Base-by-base conservation (phyloP, 2,797 vertebrate genomes). In the Remorina albescens region DNA sequence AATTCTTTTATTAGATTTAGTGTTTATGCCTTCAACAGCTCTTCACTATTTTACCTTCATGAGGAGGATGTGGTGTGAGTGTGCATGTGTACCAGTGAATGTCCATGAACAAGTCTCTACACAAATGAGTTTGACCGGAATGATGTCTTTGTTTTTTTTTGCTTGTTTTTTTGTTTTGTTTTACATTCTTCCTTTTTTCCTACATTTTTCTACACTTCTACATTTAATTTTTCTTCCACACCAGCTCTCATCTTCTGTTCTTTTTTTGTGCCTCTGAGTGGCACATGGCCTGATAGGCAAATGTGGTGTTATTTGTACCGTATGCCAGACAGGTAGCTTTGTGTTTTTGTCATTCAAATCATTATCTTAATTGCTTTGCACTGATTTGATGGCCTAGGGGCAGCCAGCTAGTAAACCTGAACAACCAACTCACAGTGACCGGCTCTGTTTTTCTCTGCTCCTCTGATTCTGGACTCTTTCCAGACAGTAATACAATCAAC, bases 281-380 rank as follows among this genome's bases (percentile, higher is more conserved):
- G 12, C 59, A 36, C 39, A 42, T 46, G 47, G 47, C 60, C 77
- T 65, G 72, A 79, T 23, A 80, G 67, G 62, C 75, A 80, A 87
- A 83, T 72, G 66, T 42, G 41, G 30, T 44, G 41, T 61, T 78
- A 64, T 87, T 78, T 86, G 73, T 60, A 30, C 47, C 67, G 34
- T 59, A 79, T 67, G 65, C 73, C 74, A 64, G 67, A 68, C 76
- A 76, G 78, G 78, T 86, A 79, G 49, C 65, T 81, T 84, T 84
- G 66, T 42, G 68, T 78, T 76, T 85, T 86, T 81, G 78, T 86
- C 81, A 86, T 88, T 90, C 68, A 87, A 78, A 89, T 90, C 67
- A 79, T 87, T 81, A 78, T 74, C 71, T 70, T 85, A 78, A 84
- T 88, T 83, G 83, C 66, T 89, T 88, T 84, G 77, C 82, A 78